These are phyloP conservation scores for Brachyptera putata DNA, from an alignment of 2,888 invertebrate genomes.

Conservation along the genomic window DNA sequence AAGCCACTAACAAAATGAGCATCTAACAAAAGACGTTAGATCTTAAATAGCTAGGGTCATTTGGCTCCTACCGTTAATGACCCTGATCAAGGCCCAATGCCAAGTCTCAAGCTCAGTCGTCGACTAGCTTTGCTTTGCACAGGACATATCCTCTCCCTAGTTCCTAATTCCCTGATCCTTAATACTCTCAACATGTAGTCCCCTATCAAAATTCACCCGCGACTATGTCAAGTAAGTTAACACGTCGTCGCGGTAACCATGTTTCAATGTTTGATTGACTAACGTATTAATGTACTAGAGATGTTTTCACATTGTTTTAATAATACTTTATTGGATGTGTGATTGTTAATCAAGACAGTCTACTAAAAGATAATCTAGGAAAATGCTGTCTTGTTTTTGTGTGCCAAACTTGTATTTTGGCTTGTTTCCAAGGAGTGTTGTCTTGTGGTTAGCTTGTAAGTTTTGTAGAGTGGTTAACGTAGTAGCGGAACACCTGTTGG, in stretches of 20 bases:
- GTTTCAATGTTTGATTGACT: neutral
- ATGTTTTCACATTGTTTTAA: too few species aligned
- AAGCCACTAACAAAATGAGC: conserved; percentile 33
- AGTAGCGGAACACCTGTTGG: too few species aligned
- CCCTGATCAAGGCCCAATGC: conserved; percentile 30
- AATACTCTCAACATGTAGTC: conserved; percentile 10
- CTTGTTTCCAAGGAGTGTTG: too few species aligned
- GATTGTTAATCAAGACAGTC: conserved; percentile 8
- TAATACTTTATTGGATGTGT: too few species aligned
- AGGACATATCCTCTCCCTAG: conserved; percentile 23
- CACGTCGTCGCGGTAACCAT: neutral
- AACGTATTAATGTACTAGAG: too few species aligned
- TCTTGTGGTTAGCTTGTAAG: too few species aligned
- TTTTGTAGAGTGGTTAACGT: too few species aligned
- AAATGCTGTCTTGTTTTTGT: too few species aligned
- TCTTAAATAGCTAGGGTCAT: conserved; percentile 33
- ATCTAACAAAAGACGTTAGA: conserved; percentile 13
- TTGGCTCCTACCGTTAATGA: conserved; percentile 30
- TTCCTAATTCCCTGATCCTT: conserved; percentile 9
- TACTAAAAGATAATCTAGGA: too few species aligned
- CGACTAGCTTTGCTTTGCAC: conserved; percentile 34
- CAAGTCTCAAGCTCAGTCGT: conserved; percentile 32
- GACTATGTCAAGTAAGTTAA: neutral
- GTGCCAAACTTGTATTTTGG: too few species aligned
- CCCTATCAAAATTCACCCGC: conserved; percentile 10